phyloP scores from a whole-genome alignment of 1,140 invertebrate species.

The Copidosoma floridanum region DNA sequence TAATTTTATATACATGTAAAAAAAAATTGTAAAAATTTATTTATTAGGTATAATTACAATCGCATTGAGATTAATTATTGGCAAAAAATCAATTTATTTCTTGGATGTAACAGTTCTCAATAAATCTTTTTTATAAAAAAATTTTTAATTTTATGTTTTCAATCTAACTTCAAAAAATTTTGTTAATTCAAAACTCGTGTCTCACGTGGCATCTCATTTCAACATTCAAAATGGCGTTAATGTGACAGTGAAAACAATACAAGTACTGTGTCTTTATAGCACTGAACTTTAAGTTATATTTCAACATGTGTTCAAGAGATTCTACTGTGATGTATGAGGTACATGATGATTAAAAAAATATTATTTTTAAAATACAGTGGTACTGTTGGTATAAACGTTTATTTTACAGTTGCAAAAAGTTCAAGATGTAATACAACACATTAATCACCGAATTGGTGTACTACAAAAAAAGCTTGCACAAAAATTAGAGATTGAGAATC shows the following conservation, averaged over 20 bases:
- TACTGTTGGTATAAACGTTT: no score
- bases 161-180: no score
- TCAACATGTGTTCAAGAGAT: slow-evolving; percentile 7
- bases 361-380: neutral
- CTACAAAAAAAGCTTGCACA: slow-evolving; percentile 45
- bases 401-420: slow-evolving; percentile 45
- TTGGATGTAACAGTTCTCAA: no score
- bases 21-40: slow-evolving; percentile 15
- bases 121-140: no score
- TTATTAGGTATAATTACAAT: no score
- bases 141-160: no score
- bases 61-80: no score
- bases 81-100: no score
- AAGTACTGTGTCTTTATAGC: neutral
- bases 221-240: slow-evolving; percentile 20
- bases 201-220: slow-evolving; percentile 8
- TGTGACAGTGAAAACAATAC: neutral
- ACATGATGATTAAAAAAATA: neutral
- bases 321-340: slow-evolving; percentile 27
- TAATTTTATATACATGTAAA: slow-evolving; percentile 74
- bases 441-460: slow-evolving; percentile 38
- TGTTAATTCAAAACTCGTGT: no score
- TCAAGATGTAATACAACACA: slow-evolving; percentile 45
- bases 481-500: slow-evolving; percentile 39
- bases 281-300: neutral